phyloP scores from a whole-genome alignment of 92 coral and sea anemone species.

The Epizoanthus fatuus region DNA sequence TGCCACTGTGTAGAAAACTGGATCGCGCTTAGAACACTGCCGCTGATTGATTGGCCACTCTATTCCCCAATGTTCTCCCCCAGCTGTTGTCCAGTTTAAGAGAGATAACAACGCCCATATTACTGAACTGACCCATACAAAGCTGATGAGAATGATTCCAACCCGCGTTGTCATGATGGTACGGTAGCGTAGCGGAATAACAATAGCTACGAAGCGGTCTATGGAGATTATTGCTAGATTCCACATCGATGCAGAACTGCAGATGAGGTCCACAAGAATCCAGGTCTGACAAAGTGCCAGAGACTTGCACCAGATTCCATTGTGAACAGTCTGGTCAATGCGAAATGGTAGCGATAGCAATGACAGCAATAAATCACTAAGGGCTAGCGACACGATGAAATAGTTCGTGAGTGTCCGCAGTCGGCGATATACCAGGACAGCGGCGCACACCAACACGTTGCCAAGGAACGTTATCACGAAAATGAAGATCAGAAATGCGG shows the following conservation, averaged over 20 bases:
- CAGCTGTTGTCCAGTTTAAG: conserved; percentile 79
- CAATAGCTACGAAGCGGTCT: conserved; percentile 88
- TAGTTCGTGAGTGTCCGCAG: conserved; percentile 93
- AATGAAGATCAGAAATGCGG: conserved; percentile 75
- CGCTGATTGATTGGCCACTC: background rate
- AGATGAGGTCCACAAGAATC: conserved; percentile 76
- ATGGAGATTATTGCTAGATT: conserved; percentile 86
- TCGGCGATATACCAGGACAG: conserved; percentile 72
- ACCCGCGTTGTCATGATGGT: conserved; percentile 72
- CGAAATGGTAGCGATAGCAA: conserved; percentile 74
- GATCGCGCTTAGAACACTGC: conserved; percentile 5
- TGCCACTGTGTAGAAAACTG: conserved; percentile 4
- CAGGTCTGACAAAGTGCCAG: conserved; percentile 65
- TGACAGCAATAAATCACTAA: conserved; percentile 82
- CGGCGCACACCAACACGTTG: conserved; percentile 76
- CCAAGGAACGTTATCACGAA: conserved; percentile 83
- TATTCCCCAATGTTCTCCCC: conserved; percentile 18
- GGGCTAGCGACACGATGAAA: conserved; percentile 87
- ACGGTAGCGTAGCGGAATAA: conserved; percentile 82
- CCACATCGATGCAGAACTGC: conserved; percentile 90
- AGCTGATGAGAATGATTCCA: conserved; percentile 60
- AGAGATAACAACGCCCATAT: conserved; percentile 62
- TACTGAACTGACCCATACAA: conserved; percentile 75
- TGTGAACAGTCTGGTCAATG: conserved; percentile 78
- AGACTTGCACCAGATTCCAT: conserved; percentile 79